Percentiles rank a stretch among this genome's conserved stretches.
phyloP scores from a whole-genome alignment of 2,113 vertebrate genomes.

The Todiramphus chloris region DNA sequence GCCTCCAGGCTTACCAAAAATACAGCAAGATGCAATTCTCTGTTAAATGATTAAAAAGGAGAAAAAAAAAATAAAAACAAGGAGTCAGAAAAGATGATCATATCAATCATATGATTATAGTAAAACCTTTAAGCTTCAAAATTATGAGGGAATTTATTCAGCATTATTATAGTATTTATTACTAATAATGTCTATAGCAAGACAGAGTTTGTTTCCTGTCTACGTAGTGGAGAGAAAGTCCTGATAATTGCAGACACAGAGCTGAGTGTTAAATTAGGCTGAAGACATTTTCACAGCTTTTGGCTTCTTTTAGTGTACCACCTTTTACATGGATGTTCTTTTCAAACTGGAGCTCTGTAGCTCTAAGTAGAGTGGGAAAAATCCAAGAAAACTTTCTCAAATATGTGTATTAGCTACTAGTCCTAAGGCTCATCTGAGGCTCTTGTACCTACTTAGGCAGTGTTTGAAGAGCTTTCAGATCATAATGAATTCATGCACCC shows the following conservation, averaged over 20 bases:
- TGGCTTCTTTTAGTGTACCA: neutral
- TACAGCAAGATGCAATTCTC: neutral
- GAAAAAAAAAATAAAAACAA: neutral
- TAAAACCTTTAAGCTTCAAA: neutral
- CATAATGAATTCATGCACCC: neutral
- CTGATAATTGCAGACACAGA: neutral
- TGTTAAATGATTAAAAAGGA: neutral
- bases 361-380: neutral
- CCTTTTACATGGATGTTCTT: neutral
- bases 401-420: neutral
- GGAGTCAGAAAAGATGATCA: neutral
- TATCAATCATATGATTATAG: neutral
- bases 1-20: neutral
- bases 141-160: neutral
- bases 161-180: neutral
- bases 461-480: neutral
- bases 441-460: neutral
- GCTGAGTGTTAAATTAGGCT: neutral
- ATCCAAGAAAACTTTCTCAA: neutral
- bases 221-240: neutral
- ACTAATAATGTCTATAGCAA: neutral
- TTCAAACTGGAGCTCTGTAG: neutral
- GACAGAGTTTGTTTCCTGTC: neutral
- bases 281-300: constrained; percentile 12
- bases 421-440: neutral